phyloP scores from a whole-genome alignment of 2,888 invertebrate genomes.

The Teleogryllus oceanicus region DNA sequence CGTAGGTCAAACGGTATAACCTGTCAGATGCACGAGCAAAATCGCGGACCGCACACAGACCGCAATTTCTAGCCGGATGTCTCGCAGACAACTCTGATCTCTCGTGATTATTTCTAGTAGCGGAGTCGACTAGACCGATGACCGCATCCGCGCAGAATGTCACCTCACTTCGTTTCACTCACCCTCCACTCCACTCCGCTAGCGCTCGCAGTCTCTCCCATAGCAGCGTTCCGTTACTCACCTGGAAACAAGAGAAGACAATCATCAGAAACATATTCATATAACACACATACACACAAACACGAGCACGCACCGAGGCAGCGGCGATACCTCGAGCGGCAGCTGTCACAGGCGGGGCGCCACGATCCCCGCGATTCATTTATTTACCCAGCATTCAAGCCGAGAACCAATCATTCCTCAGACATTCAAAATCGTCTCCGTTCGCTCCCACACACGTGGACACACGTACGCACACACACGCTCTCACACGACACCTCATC shows the following conservation, averaged over 20 bases:
- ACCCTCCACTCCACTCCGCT: neutral
- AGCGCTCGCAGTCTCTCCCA: neutral
- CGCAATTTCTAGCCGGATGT: too few relatives aligned
- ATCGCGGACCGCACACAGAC: too few relatives aligned
- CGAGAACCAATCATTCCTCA: neutral
- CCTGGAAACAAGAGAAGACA: constrained; percentile 18
- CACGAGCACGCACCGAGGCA: neutral
- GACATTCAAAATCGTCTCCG: neutral
- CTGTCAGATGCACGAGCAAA: too few relatives aligned
- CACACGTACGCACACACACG: neutral
- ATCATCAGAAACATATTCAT: neutral
- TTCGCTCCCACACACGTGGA: neutral
- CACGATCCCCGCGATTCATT: neutral
- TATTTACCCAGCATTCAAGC: neutral
- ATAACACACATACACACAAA: too few relatives aligned
- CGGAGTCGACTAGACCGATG: too few relatives aligned
- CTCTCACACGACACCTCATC: neutral
- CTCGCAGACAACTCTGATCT: too few relatives aligned
- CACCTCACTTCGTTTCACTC: neutral
- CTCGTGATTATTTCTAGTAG: too few relatives aligned
- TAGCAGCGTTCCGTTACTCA: neutral
- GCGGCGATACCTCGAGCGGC: neutral
- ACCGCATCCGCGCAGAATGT: too few relatives aligned
- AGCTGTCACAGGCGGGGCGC: neutral
- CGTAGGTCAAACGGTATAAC: too few relatives aligned